Percentiles rank a stretch among this genome's conserved stretches.
Evolutionary conservation across 1,140 invertebrate species (phyloP).

Genomic region (Belonocnema kinseyi): DNA sequence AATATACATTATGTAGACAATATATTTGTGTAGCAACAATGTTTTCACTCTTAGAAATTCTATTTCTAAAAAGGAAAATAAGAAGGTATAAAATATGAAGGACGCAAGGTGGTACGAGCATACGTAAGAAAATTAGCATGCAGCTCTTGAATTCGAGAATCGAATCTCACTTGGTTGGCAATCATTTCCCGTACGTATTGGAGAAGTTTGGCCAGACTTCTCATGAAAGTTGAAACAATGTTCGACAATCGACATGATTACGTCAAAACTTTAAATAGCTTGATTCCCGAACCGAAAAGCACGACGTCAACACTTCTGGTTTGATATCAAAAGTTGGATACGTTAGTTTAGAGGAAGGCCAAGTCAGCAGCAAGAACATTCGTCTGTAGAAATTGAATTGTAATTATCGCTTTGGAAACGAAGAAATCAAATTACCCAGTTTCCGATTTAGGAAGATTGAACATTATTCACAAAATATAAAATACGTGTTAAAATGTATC

Average conservation of each 20-base stretch:
- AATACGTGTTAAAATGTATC: too few species aligned
- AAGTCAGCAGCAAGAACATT: constrained; percentile 19
- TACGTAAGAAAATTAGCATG: neutral
- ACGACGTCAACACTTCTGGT: neutral
- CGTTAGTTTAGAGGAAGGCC: neutral
- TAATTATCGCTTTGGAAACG: neutral
- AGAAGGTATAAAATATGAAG: too few species aligned
- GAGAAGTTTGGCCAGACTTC: neutral
- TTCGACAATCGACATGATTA: neutral
- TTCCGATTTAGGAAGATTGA: neutral
- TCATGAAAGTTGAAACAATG: neutral
- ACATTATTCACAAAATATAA: too few species aligned
- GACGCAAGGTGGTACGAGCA: neutral
- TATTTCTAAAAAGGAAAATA: too few species aligned
- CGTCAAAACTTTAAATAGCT: neutral
- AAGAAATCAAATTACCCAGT: neutral
- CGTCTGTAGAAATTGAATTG: neutral
- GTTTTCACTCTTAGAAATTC: too few species aligned
- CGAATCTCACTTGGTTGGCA: neutral
- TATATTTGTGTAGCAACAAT: too few species aligned
- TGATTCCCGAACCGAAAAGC: neutral
- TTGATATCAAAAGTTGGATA: constrained; percentile 4
- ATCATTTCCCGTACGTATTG: neutral
- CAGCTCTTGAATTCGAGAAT: neutral
- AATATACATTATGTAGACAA: too few species aligned